phyloP scores from a whole-genome alignment of 2,113 vertebrate species.

The Agapornis roseicollis region DNA sequence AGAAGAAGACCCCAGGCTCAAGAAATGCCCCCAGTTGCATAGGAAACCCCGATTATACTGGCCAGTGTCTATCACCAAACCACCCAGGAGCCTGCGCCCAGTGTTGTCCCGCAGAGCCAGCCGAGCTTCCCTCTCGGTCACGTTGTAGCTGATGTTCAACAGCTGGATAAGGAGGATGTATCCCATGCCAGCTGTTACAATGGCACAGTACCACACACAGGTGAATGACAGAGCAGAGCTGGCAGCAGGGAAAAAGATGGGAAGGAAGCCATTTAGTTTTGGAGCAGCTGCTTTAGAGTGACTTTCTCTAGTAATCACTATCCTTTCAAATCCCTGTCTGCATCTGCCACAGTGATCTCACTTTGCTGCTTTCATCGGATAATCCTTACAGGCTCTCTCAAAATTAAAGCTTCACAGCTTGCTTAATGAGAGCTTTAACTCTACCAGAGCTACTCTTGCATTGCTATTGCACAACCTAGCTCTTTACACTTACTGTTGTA shows the following conservation, averaged over 20 bases:
- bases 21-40: conserved; percentile 90
- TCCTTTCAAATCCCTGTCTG: conserved; percentile 57
- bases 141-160: conserved; percentile 93
- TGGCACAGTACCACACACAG: conserved; percentile 93
- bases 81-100: conserved; percentile 79
- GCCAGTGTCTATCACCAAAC: conserved; percentile 89
- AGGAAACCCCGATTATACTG: conserved; percentile 84
- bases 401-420: conserved; percentile 52
- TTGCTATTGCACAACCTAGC: neutral
- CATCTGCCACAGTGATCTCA: conserved; percentile 44
- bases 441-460: neutral
- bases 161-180: conserved; percentile 91
- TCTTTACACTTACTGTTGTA: neutral
- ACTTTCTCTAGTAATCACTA: conserved; percentile 49
- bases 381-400: conserved; percentile 45
- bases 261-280: conserved; percentile 61
- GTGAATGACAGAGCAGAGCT: conserved; percentile 93
- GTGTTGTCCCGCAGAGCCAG: conserved; percentile 85
- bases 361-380: conserved; percentile 39
- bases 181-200: conserved; percentile 88
- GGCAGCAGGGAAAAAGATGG: conserved; percentile 35
- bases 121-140: conserved; percentile 92
- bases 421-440: conserved; percentile 7
- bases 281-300: conserved; percentile 25
- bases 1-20: conserved; percentile 73